Evolutionary conservation across 2,797 vertebrate genomes (phyloP).

Genomic region (Sciurus vulgaris): DNA sequence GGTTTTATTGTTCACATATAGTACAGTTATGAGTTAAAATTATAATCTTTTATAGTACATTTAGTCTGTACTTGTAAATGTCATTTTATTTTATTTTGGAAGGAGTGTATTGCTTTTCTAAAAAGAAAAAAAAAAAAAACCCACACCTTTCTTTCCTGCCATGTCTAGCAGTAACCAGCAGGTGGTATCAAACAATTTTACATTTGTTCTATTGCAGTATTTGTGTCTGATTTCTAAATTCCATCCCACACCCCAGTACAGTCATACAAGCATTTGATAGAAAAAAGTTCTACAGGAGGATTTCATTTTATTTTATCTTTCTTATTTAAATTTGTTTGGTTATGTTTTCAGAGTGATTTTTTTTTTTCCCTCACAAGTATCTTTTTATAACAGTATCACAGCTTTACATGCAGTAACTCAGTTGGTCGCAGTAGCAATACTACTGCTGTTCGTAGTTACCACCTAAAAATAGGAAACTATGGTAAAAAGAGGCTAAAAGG

Average conservation of each 20-base stretch:
- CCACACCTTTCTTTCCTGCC: constrained; percentile 9
- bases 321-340: not conserved
- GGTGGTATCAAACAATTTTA: constrained; percentile 78
- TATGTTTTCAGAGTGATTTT: not conserved
- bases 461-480: not conserved
- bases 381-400: not conserved
- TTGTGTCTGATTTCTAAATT: not conserved
- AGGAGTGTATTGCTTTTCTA: not conserved
- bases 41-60: not conserved
- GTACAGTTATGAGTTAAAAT: not conserved
- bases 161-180: constrained; percentile 76
- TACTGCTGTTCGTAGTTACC: not conserved
- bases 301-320: constrained; percentile 12
- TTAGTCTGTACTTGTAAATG: not conserved
- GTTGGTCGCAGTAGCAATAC: not conserved
- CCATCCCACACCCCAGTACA: not conserved
- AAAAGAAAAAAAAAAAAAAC: not conserved
- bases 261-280: not conserved
- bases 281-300: not conserved
- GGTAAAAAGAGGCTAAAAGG: not conserved
- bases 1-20: not conserved
- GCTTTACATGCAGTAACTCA: not conserved
- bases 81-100: not conserved
- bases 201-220: not conserved
- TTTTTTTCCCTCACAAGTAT: not conserved